Evolutionary conservation across 2,888 invertebrate genomes (phyloP).

Genomic region (Hirtodrosophila duncani): DNA sequence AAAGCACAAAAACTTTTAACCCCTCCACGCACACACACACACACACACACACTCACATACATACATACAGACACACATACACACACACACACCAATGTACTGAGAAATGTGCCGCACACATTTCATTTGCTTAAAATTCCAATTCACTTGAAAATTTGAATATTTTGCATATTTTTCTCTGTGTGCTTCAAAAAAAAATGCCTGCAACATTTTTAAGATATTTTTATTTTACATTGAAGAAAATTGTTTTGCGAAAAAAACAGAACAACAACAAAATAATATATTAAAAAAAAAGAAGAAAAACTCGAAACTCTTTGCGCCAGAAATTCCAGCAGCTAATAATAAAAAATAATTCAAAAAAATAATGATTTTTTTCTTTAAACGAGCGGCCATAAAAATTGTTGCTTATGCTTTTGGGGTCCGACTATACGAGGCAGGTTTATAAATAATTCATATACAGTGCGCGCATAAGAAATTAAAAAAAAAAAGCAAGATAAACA

Average conservation of each 20-base stretch:
- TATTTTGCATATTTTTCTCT: constrained; percentile 63
- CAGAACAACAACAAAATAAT: neutral
- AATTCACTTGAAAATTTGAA: constrained; percentile 68
- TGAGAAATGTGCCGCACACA: constrained; percentile 34
- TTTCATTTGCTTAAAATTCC: constrained; percentile 70
- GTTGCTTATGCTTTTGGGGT: constrained; percentile 53
- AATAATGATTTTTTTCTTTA: constrained; percentile 19
- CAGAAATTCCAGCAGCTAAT: constrained; percentile 62
- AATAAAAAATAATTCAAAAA: constrained; percentile 51
- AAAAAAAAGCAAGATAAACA: constrained; percentile 2
- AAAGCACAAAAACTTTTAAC: constrained; percentile 7
- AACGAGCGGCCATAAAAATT: constrained; percentile 57
- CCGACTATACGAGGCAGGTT: constrained; percentile 37
- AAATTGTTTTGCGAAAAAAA: constrained; percentile 25
- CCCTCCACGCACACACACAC: constrained; percentile 27
- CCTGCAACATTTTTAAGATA: constrained; percentile 42
- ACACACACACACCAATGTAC: constrained; percentile 1
- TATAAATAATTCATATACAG: constrained; percentile 67
- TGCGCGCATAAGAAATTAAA: constrained; percentile 60
- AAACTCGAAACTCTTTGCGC: constrained; percentile 32
- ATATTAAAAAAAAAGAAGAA: constrained; percentile 28
- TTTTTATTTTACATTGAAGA: constrained; percentile 35
- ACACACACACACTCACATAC: constrained; percentile 25
- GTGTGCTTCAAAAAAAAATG: constrained; percentile 37
- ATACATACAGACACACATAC: constrained; percentile 17